These are phyloP conservation scores for Spea hammondii DNA, from an alignment of 2,797 vertebrate species.

Conservation along the genomic window DNA sequence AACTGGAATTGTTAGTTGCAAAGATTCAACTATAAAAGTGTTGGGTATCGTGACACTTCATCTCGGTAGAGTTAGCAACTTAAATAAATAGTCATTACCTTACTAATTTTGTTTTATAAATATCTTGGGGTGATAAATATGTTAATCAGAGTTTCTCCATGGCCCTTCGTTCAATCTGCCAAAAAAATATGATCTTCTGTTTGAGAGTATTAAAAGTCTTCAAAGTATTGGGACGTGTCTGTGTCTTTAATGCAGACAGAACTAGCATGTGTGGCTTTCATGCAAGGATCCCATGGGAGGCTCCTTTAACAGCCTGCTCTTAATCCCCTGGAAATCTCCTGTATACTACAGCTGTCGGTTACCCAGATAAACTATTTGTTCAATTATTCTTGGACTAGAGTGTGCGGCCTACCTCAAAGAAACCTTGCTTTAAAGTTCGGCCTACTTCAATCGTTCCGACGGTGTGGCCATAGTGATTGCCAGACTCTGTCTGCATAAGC, in stretches of 20 bases:
- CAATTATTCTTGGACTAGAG: constrained; percentile 71
- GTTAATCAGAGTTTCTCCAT: constrained; percentile 14
- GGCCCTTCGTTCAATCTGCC: not conserved
- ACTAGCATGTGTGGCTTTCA: constrained; percentile 29
- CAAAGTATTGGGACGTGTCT: constrained; percentile 30
- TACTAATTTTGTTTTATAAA: constrained; percentile 8
- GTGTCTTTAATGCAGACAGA: constrained; percentile 37
- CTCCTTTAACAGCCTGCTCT: constrained; percentile 66
- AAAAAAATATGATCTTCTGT: constrained; percentile 4
- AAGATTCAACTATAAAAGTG: not conserved
- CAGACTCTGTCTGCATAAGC: not conserved
- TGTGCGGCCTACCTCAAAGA: constrained; percentile 68
- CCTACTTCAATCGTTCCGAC: constrained; percentile 64
- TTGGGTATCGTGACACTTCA: not conserved
- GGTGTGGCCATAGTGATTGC: constrained; percentile 43
- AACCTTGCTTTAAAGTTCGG: constrained; percentile 57
- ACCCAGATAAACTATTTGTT: constrained; percentile 72
- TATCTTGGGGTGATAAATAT: not conserved
- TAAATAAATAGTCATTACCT: not conserved
- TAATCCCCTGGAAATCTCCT: constrained; percentile 76
- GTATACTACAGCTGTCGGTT: constrained; percentile 74
- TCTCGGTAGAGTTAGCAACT: not conserved
- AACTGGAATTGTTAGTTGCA: constrained; percentile 8
- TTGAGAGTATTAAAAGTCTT: constrained; percentile 25
- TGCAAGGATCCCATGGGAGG: constrained; percentile 65